phyloP scores from a whole-genome alignment of 2,888 invertebrate species.

The Cylloceria caligata region DNA sequence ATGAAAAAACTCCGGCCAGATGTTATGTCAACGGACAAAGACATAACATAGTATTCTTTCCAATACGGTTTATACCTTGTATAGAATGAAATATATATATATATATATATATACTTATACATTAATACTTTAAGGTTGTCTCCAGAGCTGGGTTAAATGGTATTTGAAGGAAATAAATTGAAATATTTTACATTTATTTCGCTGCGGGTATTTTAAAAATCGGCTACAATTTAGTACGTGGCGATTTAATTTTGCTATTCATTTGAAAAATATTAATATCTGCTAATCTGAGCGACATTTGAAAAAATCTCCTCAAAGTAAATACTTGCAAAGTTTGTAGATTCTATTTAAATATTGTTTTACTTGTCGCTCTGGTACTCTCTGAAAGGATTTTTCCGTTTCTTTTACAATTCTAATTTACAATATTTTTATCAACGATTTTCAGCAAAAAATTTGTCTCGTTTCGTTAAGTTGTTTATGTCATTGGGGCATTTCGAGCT shows the following conservation, averaged over 20 bases:
- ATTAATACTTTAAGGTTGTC: slow-evolving; percentile 1
- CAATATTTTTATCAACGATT: not conserved
- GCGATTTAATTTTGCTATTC: not conserved
- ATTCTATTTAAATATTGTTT: slow-evolving; percentile 1
- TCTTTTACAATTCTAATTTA: not conserved
- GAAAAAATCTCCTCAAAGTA: not conserved
- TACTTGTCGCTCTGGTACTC: not conserved
- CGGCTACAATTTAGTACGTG: not conserved
- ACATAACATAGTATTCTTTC: slow-evolving; percentile 51
- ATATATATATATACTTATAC: slow-evolving; percentile 10
- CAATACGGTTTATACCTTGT: slow-evolving; percentile 56
- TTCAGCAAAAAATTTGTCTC: no score
- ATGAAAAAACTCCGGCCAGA: slow-evolving; percentile 47
- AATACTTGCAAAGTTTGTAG: not conserved
- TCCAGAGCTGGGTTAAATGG: not conserved
- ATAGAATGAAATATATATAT: slow-evolving; percentile 47
- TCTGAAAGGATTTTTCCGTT: not conserved
- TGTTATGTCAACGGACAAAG: slow-evolving; percentile 41
- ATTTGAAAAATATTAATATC: not conserved
- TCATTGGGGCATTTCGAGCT: no score
- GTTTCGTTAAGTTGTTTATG: no score
- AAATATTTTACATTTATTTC: not conserved
- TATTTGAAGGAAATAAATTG: not conserved
- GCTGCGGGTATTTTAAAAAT: not conserved
- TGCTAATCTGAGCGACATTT: not conserved